Base-by-base conservation (phyloP, 2,113 vertebrate species). In the Mastomys natalensis region DNA sequence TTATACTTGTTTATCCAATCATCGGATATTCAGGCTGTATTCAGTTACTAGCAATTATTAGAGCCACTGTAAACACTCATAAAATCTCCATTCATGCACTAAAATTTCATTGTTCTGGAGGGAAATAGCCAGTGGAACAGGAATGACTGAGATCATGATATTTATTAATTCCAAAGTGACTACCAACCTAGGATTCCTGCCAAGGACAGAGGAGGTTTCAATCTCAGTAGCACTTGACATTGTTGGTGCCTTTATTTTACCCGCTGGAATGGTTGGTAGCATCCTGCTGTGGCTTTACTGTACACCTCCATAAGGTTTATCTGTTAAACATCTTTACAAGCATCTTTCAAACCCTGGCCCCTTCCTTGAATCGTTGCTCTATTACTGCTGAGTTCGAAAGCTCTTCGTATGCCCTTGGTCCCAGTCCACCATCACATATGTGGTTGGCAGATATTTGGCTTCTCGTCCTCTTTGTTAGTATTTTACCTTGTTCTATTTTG, bases 41-140 rank as follows among this genome's bases (percentile, higher is more conserved):
- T 82, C 76, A 94, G 29, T 40, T 80, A 53, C 9, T 80, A 43
- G 48, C 29, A 73, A 93, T 80, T 82, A 94, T 76, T 89, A 76
- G 48, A 81, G 58, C n/a, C 22, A 12, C 84, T 72, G 48, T 60
- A 72, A 77, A 84, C 43, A 95, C 62, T 90, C 43, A 76, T 4
- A 48, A 21, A 5, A 37, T 86, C 34, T 66, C 60, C 43, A 29
- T 68, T 16, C 3, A 3, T 60, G 19, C 40, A n/a, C 66, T 72
- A 91, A 82, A 19, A 73, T 68, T 88, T 51, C 43, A 29, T 16
- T 91, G 87, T 51, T 87, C 29, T 64, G 66, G 37, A n/a, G 60
- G 85, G 34, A 89, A 89, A 89, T 73, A 73, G 17, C 24, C 60
- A 87, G 5, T 43, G 55, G 48, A 90, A 84, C 55, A 16, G 66